Conservation (phyloP, 2,113 vertebrate species). For the Lichenostomus cassidix region DNA sequence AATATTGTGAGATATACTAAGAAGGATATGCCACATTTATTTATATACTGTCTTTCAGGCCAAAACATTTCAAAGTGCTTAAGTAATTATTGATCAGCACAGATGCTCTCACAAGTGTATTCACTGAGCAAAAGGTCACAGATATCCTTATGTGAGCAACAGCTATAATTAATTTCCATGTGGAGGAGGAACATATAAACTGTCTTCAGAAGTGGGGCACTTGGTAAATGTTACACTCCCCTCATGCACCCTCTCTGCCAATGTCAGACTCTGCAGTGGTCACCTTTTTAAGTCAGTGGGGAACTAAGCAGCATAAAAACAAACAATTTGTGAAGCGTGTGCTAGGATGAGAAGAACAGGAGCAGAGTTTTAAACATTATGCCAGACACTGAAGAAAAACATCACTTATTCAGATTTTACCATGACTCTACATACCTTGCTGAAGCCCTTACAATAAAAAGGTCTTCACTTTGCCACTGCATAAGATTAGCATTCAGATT, state of each 20-base stretch:
- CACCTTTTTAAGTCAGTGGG: not conserved
- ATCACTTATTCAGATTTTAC: not conserved
- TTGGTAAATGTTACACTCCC: not conserved
- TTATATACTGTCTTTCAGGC: not conserved
- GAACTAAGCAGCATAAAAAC: not conserved
- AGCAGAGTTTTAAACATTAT: not conserved
- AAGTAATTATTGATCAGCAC: not conserved
- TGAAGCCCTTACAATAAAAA: not conserved
- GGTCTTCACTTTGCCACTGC: not conserved
- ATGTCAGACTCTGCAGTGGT: not conserved
- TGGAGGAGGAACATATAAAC: not conserved
- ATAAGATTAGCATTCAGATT: not conserved
- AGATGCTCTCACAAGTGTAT: not conserved
- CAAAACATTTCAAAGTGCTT: slow-evolving; percentile 42
- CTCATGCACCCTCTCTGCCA: not conserved
- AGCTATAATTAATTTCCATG: not conserved
- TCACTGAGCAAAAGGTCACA: not conserved
- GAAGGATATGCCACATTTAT: not conserved
- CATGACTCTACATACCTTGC: not conserved
- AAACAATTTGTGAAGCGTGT: not conserved
- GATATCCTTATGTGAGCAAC: not conserved
- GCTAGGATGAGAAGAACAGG: not conserved
- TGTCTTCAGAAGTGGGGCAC: not conserved
- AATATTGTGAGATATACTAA: slow-evolving; percentile 12
- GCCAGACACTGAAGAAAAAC: not conserved